Evolutionary conservation across 2,113 vertebrate genomes (phyloP), one percentile per base, ranked within the genome.

Genomic region (Nematolebias whitei): DNA sequence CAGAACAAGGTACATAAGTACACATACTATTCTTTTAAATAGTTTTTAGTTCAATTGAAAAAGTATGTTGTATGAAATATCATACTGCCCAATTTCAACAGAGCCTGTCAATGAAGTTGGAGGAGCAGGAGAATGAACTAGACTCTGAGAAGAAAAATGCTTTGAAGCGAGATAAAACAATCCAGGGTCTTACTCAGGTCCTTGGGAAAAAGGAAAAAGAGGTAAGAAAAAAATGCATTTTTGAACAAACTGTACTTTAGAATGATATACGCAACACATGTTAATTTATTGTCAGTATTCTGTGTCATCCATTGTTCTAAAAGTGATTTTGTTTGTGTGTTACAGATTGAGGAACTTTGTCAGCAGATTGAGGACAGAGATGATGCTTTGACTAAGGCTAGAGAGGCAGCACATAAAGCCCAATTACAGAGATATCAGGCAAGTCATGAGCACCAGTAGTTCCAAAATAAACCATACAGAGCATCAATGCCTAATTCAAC

Each of bases 81-180:
- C 12, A 24, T 16, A 12, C 12, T 61, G n/a, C 18, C 61, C 54
- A 77, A 84, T 86, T 26, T 72, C 1, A 74, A 90, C 91, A 98
- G 95, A 87, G 54, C 12, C 86, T 98, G 74, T 90, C 90, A 71
- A 88, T 90, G 55, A 93, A 93, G 73, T 86, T 98, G 7, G 93
- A 93, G 65, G 95, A 95, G 70, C 95, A 82, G 53, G 95, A 96
- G 81, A 90, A 87, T 65, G 94, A 95, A 74, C 92, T 98, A 74
- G 88, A 85, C 75, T 85, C 87, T 13, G 95, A 98, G 76, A 97
- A 93, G 91, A 97, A 94, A 90, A 99, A 99, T 78, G 86, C 94
- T 69, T 70, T 97, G 79, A 99, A 99, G 87, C 92, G 96, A 84
- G 96, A 98, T 89, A 99, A 98, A 94, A 95, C 96, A 16, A 98